phyloP scores from a whole-genome alignment of 2,113 vertebrate species.

The Nycticorax nycticorax region DNA sequence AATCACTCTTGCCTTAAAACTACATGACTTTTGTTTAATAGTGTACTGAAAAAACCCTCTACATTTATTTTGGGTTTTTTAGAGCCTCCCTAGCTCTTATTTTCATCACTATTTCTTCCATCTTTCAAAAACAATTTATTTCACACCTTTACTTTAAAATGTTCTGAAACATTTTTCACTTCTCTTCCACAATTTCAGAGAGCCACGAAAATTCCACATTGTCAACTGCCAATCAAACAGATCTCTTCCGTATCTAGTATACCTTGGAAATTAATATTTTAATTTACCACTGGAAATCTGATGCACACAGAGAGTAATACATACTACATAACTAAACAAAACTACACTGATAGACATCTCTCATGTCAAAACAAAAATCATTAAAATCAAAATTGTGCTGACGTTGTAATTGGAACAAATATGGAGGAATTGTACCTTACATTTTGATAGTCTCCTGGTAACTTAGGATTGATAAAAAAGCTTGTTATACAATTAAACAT shows the following conservation, averaged over 20 bases:
- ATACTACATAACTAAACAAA: neutral
- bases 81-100: neutral
- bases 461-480: neutral
- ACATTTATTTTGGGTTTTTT: neutral
- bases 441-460: neutral
- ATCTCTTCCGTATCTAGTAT: neutral
- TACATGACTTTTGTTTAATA: neutral
- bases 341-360: neutral
- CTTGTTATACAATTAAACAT: neutral
- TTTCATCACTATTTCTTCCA: neutral
- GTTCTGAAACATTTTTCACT: neutral
- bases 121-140: neutral
- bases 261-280: neutral
- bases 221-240: neutral
- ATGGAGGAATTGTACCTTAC: neutral
- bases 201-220: neutral
- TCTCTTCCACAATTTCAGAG: neutral
- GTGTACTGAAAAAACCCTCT: neutral
- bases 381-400: neutral
- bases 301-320: neutral
- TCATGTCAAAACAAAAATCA: neutral
- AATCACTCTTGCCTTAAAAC: neutral
- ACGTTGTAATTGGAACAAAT: neutral
- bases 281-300: neutral
- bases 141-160: neutral